phyloP scores from a whole-genome alignment of 2,888 invertebrate species.

The Coleophora deauratella region DNA sequence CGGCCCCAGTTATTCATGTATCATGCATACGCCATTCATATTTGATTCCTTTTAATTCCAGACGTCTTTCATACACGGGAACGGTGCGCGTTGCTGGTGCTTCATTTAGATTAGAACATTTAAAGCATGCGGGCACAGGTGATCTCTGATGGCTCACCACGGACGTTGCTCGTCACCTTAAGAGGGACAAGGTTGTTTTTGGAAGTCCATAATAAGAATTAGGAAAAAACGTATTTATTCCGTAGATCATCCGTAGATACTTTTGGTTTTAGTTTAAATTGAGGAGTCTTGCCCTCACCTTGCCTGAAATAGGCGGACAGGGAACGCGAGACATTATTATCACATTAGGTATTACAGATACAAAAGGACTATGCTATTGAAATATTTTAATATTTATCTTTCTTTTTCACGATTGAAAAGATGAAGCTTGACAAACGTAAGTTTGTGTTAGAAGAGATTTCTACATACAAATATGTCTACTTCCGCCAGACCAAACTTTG shows the following conservation, averaged over 20 bases:
- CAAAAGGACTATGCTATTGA: no score
- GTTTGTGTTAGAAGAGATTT: background rate
- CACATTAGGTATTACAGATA: no score
- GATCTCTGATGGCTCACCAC: background rate
- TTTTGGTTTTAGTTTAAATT: no score
- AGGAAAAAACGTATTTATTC: no score
- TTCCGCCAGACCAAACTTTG: slow-evolving; percentile 8
- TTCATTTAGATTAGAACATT: slow-evolving; percentile 23
- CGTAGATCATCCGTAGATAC: no score
- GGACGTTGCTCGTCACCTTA: background rate
- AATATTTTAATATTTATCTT: no score
- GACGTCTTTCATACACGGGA: slow-evolving; percentile 53
- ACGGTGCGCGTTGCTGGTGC: slow-evolving; percentile 24
- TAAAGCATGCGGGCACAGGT: slow-evolving; percentile 3
- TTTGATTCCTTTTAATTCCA: slow-evolving; percentile 71
- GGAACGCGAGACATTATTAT: no score
- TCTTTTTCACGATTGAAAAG: no score
- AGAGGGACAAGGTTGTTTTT: no score
- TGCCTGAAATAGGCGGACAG: no score
- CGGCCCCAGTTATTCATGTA: slow-evolving; percentile 56
- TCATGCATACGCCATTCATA: slow-evolving; percentile 67
- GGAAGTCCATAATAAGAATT: no score
- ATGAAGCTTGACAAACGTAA: background rate
- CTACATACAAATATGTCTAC: slow-evolving; percentile 4
- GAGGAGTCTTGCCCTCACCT: no score